Evolutionary conservation across 92 coral and sea anemone genomes (phyloP), one percentile per base, ranked within the genome.

Genomic region (Hydrozoanthus gracilis): DNA sequence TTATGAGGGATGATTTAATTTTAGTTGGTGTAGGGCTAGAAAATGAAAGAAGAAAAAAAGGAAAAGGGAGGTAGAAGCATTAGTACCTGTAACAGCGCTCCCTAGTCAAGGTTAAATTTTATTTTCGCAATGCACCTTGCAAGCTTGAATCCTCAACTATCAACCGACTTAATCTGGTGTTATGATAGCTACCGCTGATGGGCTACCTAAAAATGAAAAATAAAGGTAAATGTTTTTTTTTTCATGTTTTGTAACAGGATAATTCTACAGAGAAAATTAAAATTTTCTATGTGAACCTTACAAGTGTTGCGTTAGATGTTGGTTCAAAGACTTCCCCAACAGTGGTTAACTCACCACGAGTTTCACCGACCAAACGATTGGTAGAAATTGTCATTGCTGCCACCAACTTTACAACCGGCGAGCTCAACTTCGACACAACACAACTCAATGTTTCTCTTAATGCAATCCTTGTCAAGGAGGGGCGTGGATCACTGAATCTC

Each of bases 261-360:
- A 73, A 90, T 55, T 73, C 66, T 79, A 76, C 98, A 51, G 88
- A 83, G 7, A 55, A 85, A 46, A 95, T 87, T 88, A 93, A 91
- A 67, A 79, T 96, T 18, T 96, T 96, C 82, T 89, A 62, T 82
- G 95, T 96, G 85, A 96, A 95, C 89, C 84, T 96, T 60, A 95
- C 97, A 9, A 76, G 87, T 0, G 99, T 95, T 27, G 54, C 82
- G 45, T 95, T 96, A 44, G 87, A 92, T 49, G 88, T 82, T 65
- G 93, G 93, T 50, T 91, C 92, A 73, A 77, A 68, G 83, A 61
- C 92, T 4, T 76, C 91, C 15, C 91, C 88, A 2, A 73, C 84
- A 7, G 91, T 77, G 44, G 55, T 76, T 50, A 83, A 87, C 87
- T 96, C 99, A 6, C 99, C 99, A 6, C 94, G 97, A 9, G 88